Percentiles rank a stretch among this genome's conserved stretches.
phyloP scores from a whole-genome alignment of 2,797 vertebrate genomes.

The Glyptemys insculpta region DNA sequence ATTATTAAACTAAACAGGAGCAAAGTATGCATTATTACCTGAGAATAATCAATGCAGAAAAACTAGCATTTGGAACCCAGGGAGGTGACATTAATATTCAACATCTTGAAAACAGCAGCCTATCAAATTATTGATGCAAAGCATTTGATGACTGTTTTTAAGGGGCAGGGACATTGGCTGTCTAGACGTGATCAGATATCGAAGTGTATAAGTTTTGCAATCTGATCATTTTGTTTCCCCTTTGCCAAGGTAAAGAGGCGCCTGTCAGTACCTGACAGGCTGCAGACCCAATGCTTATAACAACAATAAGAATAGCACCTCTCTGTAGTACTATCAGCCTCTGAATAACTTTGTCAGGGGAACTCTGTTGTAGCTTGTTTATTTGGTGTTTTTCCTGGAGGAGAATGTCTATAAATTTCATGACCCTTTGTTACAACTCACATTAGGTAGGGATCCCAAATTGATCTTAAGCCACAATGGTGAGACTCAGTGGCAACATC shows the following conservation, averaged over 20 bases:
- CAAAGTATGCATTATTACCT: conserved; percentile 35
- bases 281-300: conserved; percentile 81
- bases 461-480: not conserved
- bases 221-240: conserved; percentile 81
- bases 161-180: conserved; percentile 72
- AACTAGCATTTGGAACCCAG: conserved; percentile 51
- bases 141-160: conserved; percentile 71
- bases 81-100: conserved; percentile 78
- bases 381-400: conserved; percentile 31
- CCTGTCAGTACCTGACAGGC: conserved; percentile 80
- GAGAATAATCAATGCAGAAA: conserved; percentile 59
- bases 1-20: conserved; percentile 67
- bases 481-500: conserved; percentile 18
- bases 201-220: conserved; percentile 78
- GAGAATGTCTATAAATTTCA: not conserved
- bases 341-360: conserved; percentile 55
- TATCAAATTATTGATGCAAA: conserved; percentile 83
- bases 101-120: conserved; percentile 79
- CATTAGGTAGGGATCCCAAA: conserved; percentile 23
- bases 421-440: conserved; percentile 27
- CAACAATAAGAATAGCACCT: conserved; percentile 59
- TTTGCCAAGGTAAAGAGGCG: conserved; percentile 76
- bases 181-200: conserved; percentile 84
- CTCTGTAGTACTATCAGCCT: conserved; percentile 37
- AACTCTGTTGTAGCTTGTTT: conserved; percentile 36